Conservation (phyloP, 2,113 vertebrate species). For the Oreochromis tanganicae region DNA sequence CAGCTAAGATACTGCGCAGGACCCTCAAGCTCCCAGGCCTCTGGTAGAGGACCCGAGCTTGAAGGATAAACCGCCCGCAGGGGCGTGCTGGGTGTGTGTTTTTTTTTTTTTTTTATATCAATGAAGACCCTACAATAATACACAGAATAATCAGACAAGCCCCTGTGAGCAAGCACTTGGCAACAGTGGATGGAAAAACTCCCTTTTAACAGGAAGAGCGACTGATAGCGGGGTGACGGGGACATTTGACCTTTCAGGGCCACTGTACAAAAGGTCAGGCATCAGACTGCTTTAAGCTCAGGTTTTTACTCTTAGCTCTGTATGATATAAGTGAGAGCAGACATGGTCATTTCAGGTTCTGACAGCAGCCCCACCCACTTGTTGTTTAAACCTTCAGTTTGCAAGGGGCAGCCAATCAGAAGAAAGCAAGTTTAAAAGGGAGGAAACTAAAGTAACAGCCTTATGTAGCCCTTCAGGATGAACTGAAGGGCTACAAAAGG, state of each 20-base stretch:
- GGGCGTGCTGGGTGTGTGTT: too few species aligned
- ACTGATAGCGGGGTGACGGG: background rate
- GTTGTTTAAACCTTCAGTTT: background rate
- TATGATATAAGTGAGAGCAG: background rate
- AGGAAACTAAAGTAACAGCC: background rate
- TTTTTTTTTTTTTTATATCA: too few species aligned
- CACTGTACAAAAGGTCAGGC: background rate
- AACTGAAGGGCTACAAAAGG: background rate
- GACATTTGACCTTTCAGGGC: background rate
- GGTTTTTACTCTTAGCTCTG: background rate
- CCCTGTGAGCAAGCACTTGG: too few species aligned
- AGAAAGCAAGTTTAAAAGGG: background rate
- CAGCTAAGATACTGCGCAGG: too few species aligned
- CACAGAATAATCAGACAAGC: too few species aligned
- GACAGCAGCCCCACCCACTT: background rate
- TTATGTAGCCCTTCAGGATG: background rate
- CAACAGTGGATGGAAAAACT: background rate
- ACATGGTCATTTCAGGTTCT: background rate
- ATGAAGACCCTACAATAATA: too few species aligned
- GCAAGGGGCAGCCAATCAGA: background rate
- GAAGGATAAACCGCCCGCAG: too few species aligned
- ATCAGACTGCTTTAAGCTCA: background rate
- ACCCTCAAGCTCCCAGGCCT: too few species aligned
- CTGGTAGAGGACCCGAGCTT: too few species aligned
- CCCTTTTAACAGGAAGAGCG: background rate